Base-by-base conservation (phyloP, 2,888 invertebrate species). In the Omphaloscelis lunosa region DNA sequence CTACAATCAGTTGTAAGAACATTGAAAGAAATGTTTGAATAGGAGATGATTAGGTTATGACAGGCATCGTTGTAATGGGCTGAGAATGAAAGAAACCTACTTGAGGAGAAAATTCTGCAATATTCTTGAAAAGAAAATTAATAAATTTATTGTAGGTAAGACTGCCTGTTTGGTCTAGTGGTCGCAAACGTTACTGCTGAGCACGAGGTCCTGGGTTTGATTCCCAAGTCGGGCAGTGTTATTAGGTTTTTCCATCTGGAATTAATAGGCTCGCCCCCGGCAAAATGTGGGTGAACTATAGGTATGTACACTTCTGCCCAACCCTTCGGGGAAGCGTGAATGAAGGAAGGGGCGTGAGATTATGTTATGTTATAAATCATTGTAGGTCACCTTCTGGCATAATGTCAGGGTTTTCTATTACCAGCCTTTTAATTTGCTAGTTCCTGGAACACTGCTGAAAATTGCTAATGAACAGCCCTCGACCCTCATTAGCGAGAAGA, bases 21-120 rank as follows among this genome's bases (percentile, higher is more conserved):
- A 74, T 67, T 74, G 59, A 70, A 70, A 75, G 45, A 27, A 77
- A 61, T 67, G 71, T 81, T 82, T 87, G 85, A 90, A 90, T 87
- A 74, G 82, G 71, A 61, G 79, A 72, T 89, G 87, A 90, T 90
- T 86, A 85, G 85, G 86, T 88, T 83, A 86, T 84, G 83, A 82
- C 82, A 85, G 80, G 75, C 79, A 78, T 86, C 75, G 72, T 80
- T 81, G 75, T 79, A 80, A 80, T 81, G 71, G 67, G n/a, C 27
- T 53, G 56, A 23, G 51, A 63, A 63, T 77, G 62, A 79, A 78
- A 78, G 75, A 77, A 71, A 12, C 6, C 0, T 56, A 53, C 34
- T 79, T 56, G 12, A 11, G 12, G 61, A 39, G 67, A 75, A 75
- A 72, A 71, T 71, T 58, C 41, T 77, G 53, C 62, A 73, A 75